Evolutionary conservation across 2,797 vertebrate species (phyloP).

Genomic region (Pseudochirops corinnae): DNA sequence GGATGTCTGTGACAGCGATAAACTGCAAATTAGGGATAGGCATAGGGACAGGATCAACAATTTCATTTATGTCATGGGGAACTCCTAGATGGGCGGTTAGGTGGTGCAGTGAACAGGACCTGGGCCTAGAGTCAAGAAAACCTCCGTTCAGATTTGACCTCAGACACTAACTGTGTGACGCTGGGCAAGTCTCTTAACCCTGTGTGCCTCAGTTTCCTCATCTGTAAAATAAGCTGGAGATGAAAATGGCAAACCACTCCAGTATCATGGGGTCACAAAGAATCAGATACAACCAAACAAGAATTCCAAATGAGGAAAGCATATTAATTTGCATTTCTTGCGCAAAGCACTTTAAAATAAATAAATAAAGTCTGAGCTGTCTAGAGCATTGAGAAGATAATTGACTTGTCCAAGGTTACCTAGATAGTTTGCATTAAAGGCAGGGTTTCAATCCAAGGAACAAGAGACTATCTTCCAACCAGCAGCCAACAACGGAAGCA

Average conservation of each 20-base stretch:
- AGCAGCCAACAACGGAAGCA: not conserved
- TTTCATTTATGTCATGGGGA: not conserved
- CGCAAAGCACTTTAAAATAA: not conserved
- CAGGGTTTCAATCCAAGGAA: not conserved
- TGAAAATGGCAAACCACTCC: not conserved
- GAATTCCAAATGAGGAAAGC: not conserved
- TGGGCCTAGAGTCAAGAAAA: not conserved
- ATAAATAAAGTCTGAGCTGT: not conserved
- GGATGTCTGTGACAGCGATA: not conserved
- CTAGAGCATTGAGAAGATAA: not conserved
- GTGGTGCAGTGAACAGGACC: not conserved
- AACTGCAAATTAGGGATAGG: not conserved
- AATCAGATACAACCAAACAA: no score
- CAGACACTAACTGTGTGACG: not conserved
- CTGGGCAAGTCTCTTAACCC: not conserved
- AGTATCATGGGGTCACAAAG: not conserved
- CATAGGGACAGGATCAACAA: not conserved
- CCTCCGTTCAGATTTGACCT: not conserved
- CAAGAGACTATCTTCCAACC: constrained; percentile 48
- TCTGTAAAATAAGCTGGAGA: not conserved
- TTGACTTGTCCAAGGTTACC: not conserved
- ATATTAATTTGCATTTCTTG: no score
- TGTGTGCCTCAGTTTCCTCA: not conserved
- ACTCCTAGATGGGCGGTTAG: not conserved
- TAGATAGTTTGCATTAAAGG: not conserved